A percentile compares a stretch with the other conserved stretches of the same genome.
Evolutionary conservation across 2,888 invertebrate species (phyloP).

Genomic region (Leptinotarsa juncta): DNA sequence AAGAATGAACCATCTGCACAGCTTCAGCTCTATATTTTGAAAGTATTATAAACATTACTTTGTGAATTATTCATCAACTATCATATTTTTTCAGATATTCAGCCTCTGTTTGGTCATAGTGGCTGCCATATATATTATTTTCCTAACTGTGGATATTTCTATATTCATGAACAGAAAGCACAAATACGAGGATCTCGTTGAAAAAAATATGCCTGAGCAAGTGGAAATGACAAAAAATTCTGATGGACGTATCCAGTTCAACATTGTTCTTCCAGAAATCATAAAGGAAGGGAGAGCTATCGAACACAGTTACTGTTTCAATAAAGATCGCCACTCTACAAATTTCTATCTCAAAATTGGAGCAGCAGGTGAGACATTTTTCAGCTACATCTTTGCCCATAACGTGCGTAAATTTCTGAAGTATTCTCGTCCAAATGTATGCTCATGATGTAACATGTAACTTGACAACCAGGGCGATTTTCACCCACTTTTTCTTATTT

Average conservation of each 20-base stretch:
- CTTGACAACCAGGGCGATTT: too few relatives aligned
- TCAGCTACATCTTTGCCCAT: too few relatives aligned
- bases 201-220: slow-evolving; percentile 48
- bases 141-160: slow-evolving; percentile 73
- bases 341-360: slow-evolving; percentile 81
- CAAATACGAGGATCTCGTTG: slow-evolving; percentile 56
- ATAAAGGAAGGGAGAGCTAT: slow-evolving; percentile 63
- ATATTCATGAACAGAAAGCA: slow-evolving; percentile 69
- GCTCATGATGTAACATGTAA: too few relatives aligned
- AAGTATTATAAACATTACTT: too few relatives aligned
- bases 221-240: slow-evolving; percentile 54
- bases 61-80: neutral
- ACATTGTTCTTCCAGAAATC: slow-evolving; percentile 63
- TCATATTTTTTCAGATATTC: slow-evolving; percentile 68
- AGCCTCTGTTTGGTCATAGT: slow-evolving; percentile 71
- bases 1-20: too few relatives aligned
- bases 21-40: too few relatives aligned
- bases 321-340: slow-evolving; percentile 76
- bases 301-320: slow-evolving; percentile 74
- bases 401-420: too few relatives aligned
- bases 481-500: too few relatives aligned
- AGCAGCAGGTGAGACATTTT: slow-evolving; percentile 71
- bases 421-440: too few relatives aligned
- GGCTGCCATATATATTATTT: slow-evolving; percentile 73
- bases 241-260: slow-evolving; percentile 56